These are phyloP conservation scores for Apis dorsata DNA, from an alignment of 1,140 invertebrate genomes.

Conservation along the genomic window DNA sequence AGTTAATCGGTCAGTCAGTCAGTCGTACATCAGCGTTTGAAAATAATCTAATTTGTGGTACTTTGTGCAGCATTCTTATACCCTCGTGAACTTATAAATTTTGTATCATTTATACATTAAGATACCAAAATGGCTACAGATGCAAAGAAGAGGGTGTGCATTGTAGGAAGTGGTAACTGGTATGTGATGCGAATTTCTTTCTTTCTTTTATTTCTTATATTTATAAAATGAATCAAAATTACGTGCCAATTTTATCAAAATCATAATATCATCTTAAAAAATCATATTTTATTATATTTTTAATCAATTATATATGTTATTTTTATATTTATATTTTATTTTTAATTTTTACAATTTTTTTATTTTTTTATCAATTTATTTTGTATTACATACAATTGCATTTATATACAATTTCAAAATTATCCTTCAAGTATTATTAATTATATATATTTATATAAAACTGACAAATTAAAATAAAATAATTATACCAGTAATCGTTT, in stretches of 20 bases:
- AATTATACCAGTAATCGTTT: neutral
- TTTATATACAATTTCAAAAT: neutral
- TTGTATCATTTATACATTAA: neutral
- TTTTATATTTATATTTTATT: neutral
- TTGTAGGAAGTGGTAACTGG: conserved; percentile 88
- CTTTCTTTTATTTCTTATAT: conserved; percentile 8
- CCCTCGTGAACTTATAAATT: neutral
- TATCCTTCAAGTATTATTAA: neutral
- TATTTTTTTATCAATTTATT: neutral
- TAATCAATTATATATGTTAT: neutral
- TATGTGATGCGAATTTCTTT: conserved; percentile 70
- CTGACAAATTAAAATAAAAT: no score
- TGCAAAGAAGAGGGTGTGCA: conserved; percentile 81
- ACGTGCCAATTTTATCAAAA: neutral
- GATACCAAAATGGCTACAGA: conserved; percentile 51
- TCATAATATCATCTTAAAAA: neutral
- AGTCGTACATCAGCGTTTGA: conserved; percentile 36
- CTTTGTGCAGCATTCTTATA: neutral
- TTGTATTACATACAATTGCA: no score
- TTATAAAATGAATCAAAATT: conserved; percentile 4
- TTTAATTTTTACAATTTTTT: neutral
- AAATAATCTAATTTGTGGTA: conserved; percentile 41
- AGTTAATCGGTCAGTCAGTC: conserved; percentile 67
- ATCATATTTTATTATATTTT: neutral
- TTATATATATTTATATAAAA: neutral